Percentiles rank a stretch among this genome's conserved stretches.
Evolutionary conservation across 2,888 invertebrate species (phyloP).

Genomic region (Scaptomyza tumidula): DNA sequence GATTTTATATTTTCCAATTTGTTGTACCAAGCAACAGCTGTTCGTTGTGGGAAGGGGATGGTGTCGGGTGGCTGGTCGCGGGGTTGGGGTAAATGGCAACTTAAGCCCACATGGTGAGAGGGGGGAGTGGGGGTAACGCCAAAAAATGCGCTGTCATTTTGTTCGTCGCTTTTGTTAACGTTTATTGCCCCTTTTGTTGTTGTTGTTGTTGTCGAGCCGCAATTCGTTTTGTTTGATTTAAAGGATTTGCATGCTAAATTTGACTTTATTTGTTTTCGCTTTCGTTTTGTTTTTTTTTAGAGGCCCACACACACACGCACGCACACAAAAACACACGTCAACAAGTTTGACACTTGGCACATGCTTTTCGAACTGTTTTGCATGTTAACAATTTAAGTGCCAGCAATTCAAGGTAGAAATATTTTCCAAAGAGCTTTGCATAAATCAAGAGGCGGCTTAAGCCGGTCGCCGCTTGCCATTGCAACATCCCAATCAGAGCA

Average conservation of each 20-base stretch:
- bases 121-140: slow-evolving; percentile 2
- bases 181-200: slow-evolving; percentile 60
- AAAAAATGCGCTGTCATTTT: slow-evolving; percentile 55
- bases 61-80: no score
- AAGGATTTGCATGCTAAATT: slow-evolving; percentile 78
- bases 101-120: no score
- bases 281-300: slow-evolving; percentile 15
- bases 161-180: slow-evolving; percentile 61
- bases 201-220: slow-evolving; percentile 22
- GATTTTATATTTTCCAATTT: slow-evolving; percentile 80
- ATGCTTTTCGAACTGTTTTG: slow-evolving; percentile 54
- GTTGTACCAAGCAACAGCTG: slow-evolving; percentile 66
- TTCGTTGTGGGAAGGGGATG: background rate
- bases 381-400: slow-evolving; percentile 67
- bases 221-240: slow-evolving; percentile 75
- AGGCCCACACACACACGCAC: slow-evolving; percentile 37
- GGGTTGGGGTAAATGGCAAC: background rate
- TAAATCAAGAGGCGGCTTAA: slow-evolving; percentile 47
- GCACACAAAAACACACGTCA: slow-evolving; percentile 36
- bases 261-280: slow-evolving; percentile 73
- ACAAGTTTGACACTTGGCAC: slow-evolving; percentile 48
- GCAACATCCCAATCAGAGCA: slow-evolving; percentile 53
- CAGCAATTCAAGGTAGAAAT: slow-evolving; percentile 59
- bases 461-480: slow-evolving; percentile 30
- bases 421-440: slow-evolving; percentile 62